A percentile compares a stretch with the other conserved stretches of the same genome.
These are phyloP conservation scores for Tauraco erythrolophus DNA, from an alignment of 2,113 vertebrate genomes.

Conservation along the genomic window DNA sequence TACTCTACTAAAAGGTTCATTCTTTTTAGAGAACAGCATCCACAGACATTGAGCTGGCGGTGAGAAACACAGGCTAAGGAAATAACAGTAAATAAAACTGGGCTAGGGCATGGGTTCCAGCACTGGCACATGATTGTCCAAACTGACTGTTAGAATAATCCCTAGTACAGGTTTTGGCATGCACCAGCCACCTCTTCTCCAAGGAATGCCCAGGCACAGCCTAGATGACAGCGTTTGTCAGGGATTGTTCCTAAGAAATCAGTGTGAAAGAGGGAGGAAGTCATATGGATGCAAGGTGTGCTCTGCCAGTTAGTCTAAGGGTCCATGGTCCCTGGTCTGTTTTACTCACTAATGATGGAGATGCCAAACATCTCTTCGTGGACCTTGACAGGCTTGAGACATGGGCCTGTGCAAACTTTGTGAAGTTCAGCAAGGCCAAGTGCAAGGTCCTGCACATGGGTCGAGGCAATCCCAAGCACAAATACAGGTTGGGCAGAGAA, in stretches of 20 bases:
- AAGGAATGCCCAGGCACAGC: not conserved
- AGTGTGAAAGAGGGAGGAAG: rapidly evolving
- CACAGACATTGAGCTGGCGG: not conserved
- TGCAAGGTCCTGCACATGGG: too few relatives aligned
- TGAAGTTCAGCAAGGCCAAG: too few relatives aligned
- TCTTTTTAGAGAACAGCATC: not conserved
- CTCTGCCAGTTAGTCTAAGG: not conserved
- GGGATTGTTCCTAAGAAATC: not conserved
- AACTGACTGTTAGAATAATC: not conserved
- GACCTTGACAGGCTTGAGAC: too few relatives aligned
- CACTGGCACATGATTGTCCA: not conserved
- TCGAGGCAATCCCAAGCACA: too few relatives aligned
- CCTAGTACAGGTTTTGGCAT: not conserved
- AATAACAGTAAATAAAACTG: not conserved
- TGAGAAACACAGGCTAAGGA: not conserved
- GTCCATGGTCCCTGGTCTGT: rapidly evolving
- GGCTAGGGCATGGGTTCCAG: not conserved
- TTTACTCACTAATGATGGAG: not conserved
- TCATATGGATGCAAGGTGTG: not conserved
- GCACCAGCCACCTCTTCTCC: not conserved
- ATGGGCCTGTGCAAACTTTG: too few relatives aligned
- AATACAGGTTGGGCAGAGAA: too few relatives aligned
- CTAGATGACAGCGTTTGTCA: not conserved
- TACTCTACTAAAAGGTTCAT: not conserved
- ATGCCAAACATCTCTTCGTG: not conserved